Percentiles rank a stretch among this genome's conserved stretches.
Evolutionary conservation across 1,140 invertebrate species (phyloP).

Genomic region (Scaptomyza montana): DNA sequence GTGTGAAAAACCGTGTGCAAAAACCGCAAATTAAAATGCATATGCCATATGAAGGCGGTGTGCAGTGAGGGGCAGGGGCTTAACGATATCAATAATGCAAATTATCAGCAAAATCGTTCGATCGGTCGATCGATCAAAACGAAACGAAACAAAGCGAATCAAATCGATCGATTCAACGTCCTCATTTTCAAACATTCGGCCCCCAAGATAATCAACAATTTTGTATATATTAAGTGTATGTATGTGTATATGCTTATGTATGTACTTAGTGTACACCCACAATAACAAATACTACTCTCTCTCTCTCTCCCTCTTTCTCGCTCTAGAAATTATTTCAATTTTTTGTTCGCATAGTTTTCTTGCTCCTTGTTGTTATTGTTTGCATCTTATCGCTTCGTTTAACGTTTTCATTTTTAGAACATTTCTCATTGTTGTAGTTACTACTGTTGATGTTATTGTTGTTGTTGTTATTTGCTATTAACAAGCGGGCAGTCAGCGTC

Average conservation of each 20-base stretch:
- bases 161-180: slow-evolving; percentile 8
- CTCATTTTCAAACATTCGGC: slow-evolving; percentile 4
- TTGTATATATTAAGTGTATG: neutral
- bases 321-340: neutral
- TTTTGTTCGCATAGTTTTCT: slow-evolving; percentile 2
- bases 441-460: slow-evolving; percentile 13
- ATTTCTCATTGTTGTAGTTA: slow-evolving; percentile 27
- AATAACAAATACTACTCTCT: slow-evolving; percentile 7
- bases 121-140: neutral
- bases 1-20: slow-evolving; percentile 11
- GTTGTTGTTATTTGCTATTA: slow-evolving; percentile 12
- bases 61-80: neutral
- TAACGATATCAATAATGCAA: slow-evolving; percentile 20
- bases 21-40: neutral
- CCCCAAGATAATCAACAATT: neutral
- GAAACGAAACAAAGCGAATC: too few relatives aligned
- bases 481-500: slow-evolving; percentile 24
- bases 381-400: slow-evolving; percentile 35
- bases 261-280: neutral
- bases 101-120: slow-evolving; percentile 16
- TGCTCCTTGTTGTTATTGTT: slow-evolving; percentile 14
- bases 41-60: neutral
- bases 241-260: neutral
- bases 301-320: neutral
- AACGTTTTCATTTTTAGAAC: slow-evolving; percentile 39